Conservation (phyloP, 2,888 invertebrate species). For the Hedya salicella region DNA sequence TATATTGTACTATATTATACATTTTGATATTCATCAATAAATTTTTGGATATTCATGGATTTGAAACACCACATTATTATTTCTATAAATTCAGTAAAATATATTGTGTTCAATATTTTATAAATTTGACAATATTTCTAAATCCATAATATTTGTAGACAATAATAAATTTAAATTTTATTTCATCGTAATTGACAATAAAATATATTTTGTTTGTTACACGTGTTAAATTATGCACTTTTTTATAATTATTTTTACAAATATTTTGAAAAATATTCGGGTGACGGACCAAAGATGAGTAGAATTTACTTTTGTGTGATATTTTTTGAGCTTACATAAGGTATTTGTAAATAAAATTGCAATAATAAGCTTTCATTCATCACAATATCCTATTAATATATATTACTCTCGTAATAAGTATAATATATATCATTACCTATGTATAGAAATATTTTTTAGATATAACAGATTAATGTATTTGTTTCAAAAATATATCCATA, state of each 20-base stretch:
- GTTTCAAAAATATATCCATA: slow-evolving; percentile 1
- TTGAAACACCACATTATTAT: too few relatives aligned
- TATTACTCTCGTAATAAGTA: neutral
- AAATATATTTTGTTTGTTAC: slow-evolving; percentile 42
- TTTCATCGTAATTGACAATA: slow-evolving; percentile 46
- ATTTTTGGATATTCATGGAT: too few relatives aligned
- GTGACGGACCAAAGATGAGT: slow-evolving; percentile 59
- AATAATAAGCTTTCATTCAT: slow-evolving; percentile 44
- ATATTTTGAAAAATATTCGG: slow-evolving; percentile 46
- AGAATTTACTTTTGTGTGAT: slow-evolving; percentile 48
- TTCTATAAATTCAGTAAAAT: slow-evolving; percentile 29
- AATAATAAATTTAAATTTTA: slow-evolving; percentile 41
- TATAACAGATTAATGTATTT: neutral
- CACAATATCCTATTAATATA: slow-evolving; percentile 36
- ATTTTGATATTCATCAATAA: too few relatives aligned
- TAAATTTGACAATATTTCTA: slow-evolving; percentile 30
- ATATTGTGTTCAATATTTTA: neutral
- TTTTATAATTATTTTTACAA: slow-evolving; percentile 42
- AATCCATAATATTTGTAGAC: slow-evolving; percentile 36
- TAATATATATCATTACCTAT: too few relatives aligned
- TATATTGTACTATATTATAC: too few relatives aligned
- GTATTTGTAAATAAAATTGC: slow-evolving; percentile 40
- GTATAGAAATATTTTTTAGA: neutral
- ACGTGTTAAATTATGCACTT: slow-evolving; percentile 49
- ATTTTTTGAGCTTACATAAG: slow-evolving; percentile 54